Evolutionary conservation across 92 coral and sea anemone genomes (phyloP), one percentile per base, ranked within the genome.

Genomic region (Actinostola sp.): DNA sequence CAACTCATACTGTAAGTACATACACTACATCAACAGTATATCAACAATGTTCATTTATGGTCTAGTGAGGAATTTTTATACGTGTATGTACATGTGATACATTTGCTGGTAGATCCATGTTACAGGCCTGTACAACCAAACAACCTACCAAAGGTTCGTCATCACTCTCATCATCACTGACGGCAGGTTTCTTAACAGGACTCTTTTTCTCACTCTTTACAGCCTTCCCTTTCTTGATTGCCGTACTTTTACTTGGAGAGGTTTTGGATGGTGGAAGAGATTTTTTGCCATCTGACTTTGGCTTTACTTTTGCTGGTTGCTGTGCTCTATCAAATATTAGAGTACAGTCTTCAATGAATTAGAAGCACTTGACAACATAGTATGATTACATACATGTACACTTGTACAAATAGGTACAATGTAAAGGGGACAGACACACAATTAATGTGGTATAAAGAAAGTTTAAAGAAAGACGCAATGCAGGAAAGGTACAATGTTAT

Each of bases 91-190:
- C n/a, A n/a, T n/a, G n/a, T 52, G 21, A 52, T 24, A 17, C 10
- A 52, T 17, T 9, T 17, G 10, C 10, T 39, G 14, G 14, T 39
- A 7, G 14, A 7, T 39, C 7, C 45, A 7, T 39, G 14, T 39
- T 39, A 7, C 14, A 7, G 7, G 45, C 45, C 14, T 39, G 7
- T 39, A 7, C n/a, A n/a, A n/a, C 45, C 14, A 2, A 54, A 11
- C 29, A 4, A 61, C 89, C 42, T 56, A 86, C 90, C 90, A 86
- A 70, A 4, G 90, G 86, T 33, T 74, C 74, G 28, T 87, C 90
- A 46, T 75, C 81, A 75, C 81, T 75, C 16, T 75, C 81, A 64
- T 84, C 85, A 39, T 35, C 52, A 80, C 67, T 55, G n/a, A 54
- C 75, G 5, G 50, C 79, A 26, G 70, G 65, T 41, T 86, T 86